Evolutionary conservation across 92 coral and sea anemone species (phyloP).

Genomic region (Phenganax subtilis): DNA sequence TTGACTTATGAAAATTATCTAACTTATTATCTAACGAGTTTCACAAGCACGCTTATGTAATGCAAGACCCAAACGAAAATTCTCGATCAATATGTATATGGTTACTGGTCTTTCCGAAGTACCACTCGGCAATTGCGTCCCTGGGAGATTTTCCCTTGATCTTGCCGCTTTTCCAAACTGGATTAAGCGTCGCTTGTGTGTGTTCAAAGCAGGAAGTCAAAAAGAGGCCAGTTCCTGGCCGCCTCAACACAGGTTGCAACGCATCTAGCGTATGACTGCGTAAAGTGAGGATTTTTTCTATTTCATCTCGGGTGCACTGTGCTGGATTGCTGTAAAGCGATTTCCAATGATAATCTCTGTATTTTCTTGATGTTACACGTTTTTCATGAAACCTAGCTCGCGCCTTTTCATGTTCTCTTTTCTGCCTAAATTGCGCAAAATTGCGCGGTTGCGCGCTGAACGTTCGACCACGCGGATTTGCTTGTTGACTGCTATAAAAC

Average conservation of each 20-base stretch:
- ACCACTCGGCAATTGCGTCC: constrained; percentile 82
- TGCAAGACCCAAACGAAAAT: constrained; percentile 18
- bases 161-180: constrained; percentile 70
- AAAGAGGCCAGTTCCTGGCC: constrained; percentile 56
- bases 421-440: background rate
- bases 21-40: background rate
- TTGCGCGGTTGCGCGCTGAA: constrained; percentile 3
- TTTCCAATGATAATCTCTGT: constrained; percentile 13
- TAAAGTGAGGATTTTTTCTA: constrained; percentile 55
- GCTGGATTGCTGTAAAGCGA: constrained; percentile 80
- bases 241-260: constrained; percentile 65
- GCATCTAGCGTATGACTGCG: constrained; percentile 73
- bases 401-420: background rate
- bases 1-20: background rate
- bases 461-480: background rate
- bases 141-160: constrained; percentile 66
- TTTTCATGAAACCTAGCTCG: no score
- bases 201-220: constrained; percentile 90
- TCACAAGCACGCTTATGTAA: background rate
- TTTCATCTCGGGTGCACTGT: constrained; percentile 74
- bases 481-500: background rate
- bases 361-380: background rate
- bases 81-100: constrained; percentile 58
- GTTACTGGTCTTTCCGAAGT: constrained; percentile 57
- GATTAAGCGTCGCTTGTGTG: constrained; percentile 76